Evolutionary conservation across 1,140 invertebrate genomes (phyloP).

Genomic region (Drosophila nasuta): DNA sequence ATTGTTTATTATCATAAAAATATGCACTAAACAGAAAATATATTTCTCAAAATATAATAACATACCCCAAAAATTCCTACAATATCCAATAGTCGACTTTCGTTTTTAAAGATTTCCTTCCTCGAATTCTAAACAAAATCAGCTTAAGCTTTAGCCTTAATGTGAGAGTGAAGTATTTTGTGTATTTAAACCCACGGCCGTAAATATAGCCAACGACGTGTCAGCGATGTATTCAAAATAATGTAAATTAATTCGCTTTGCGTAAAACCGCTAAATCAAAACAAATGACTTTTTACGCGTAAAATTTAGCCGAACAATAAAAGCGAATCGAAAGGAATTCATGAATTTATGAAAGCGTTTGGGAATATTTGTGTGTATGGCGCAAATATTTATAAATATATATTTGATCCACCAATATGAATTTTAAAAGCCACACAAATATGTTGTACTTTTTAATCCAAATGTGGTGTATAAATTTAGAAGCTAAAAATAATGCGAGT

Average conservation of each 20-base stretch:
- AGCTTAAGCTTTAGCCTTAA: not conserved
- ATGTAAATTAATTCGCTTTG: slow-evolving; percentile 60
- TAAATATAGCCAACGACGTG: not conserved
- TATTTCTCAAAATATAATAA: too few species aligned
- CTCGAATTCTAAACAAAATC: not conserved
- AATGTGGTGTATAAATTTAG: not conserved
- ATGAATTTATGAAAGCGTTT: slow-evolving; percentile 14
- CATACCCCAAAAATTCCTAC: too few species aligned
- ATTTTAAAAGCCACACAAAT: too few species aligned
- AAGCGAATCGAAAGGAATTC: slow-evolving; percentile 15
- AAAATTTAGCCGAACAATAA: slow-evolving; percentile 38
- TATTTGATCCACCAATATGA: too few species aligned
- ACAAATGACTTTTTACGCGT: slow-evolving; percentile 57
- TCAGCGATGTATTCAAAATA: slow-evolving; percentile 41
- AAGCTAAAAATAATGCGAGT: not conserved
- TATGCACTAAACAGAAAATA: too few species aligned
- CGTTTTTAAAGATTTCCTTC: too few species aligned
- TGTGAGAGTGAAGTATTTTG: not conserved
- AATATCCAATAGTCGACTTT: too few species aligned
- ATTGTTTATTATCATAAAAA: too few species aligned
- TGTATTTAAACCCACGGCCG: not conserved
- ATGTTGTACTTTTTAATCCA: too few species aligned
- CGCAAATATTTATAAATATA: not conserved
- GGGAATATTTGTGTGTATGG: not conserved
- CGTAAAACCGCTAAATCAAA: slow-evolving; percentile 53